Conservation (phyloP, 1,140 invertebrate species). For the Drosophila nasuta region DNA sequence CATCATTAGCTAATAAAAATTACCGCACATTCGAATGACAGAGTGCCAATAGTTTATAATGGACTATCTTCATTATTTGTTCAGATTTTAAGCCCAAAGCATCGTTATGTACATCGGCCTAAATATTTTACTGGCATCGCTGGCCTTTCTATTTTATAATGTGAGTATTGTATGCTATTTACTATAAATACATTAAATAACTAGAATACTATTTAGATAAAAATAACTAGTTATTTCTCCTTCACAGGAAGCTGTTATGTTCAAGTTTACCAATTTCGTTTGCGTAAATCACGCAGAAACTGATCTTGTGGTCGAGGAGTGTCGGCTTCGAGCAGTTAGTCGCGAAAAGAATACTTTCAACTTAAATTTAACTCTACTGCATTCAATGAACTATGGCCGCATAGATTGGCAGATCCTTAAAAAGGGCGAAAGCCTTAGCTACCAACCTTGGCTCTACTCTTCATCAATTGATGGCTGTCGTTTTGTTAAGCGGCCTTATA, state of each 20-base stretch:
- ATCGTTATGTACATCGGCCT: too few species aligned
- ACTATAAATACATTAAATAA: too few species aligned
- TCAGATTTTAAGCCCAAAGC: too few species aligned
- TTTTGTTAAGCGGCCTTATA: neutral
- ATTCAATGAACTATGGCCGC: neutral
- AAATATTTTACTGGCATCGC: too few species aligned
- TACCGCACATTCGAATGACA: too few species aligned
- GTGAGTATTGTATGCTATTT: neutral
- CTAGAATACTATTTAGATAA: too few species aligned
- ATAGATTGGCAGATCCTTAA: neutral
- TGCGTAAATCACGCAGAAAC: neutral
- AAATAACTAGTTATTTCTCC: too few species aligned
- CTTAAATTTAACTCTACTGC: neutral
- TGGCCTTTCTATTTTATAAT: neutral
- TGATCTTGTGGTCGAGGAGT: neutral
- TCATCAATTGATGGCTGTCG: neutral
- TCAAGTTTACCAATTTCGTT: slow-evolving; percentile 14
- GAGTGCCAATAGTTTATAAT: too few species aligned
- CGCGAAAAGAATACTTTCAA: slow-evolving; percentile 7
- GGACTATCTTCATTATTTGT: too few species aligned
- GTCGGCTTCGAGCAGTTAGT: slow-evolving; percentile 6
- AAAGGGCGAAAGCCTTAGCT: neutral
- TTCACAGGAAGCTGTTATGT: neutral
- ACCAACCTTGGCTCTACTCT: neutral
- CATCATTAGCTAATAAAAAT: too few species aligned